These are phyloP conservation scores for Macrostomum lignano DNA, from an alignment of 1,140 invertebrate species.

Conservation along the genomic window DNA sequence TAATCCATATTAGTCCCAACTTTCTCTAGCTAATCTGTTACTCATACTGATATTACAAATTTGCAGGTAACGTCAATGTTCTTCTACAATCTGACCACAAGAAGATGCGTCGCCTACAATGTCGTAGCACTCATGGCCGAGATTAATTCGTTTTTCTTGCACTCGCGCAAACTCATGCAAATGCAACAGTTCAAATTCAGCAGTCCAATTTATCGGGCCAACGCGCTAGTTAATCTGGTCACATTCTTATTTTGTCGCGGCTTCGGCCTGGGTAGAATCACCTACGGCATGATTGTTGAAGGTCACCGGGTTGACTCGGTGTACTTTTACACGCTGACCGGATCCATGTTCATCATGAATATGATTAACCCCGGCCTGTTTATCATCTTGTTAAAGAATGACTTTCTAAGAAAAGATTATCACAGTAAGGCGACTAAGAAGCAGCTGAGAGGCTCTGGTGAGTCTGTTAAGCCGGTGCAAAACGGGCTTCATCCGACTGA, in stretches of 20 bases:
- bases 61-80: conserved; percentile 18
- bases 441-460: no score
- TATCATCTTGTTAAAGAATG: conserved; percentile 15
- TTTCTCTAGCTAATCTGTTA: no score
- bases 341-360: conserved; percentile 14
- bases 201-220: conserved; percentile 10
- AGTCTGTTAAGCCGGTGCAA: no score
- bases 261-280: conserved; percentile 10
- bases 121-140: conserved; percentile 15
- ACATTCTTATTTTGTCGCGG: conserved; percentile 14
- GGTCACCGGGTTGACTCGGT: conserved; percentile 9
- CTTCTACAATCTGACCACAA: conserved; percentile 14
- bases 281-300: conserved; percentile 10
- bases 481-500: no score
- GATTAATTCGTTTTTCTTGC: conserved; percentile 20
- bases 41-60: not conserved
- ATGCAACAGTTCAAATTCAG: conserved; percentile 12
- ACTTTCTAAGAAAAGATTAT: conserved; percentile 12
- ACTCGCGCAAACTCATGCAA: conserved; percentile 17
- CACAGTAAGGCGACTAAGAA: no score
- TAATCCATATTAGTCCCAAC: no score
- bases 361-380: conserved; percentile 15
- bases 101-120: conserved; percentile 15
- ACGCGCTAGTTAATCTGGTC: conserved; percentile 12
- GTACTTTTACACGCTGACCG: conserved; percentile 10